phyloP scores from a whole-genome alignment of 2,113 vertebrate genomes.

The Pterocles orientalis region DNA sequence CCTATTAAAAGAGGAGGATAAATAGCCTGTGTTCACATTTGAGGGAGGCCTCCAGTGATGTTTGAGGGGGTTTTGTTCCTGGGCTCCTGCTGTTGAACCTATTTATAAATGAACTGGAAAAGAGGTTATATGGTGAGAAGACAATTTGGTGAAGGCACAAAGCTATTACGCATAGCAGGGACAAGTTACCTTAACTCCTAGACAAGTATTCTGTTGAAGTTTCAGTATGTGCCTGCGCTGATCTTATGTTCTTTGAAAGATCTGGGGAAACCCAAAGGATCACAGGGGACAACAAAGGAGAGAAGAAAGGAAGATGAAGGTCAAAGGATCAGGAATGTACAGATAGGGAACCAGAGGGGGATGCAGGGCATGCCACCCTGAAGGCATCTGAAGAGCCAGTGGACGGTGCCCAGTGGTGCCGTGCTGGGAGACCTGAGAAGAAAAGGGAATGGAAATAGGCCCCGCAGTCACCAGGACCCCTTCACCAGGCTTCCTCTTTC shows the following conservation, averaged over 20 bases:
- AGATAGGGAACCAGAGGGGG: neutral
- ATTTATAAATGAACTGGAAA: neutral
- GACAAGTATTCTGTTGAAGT: neutral
- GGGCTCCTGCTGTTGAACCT: neutral
- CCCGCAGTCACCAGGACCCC: rapidly evolving
- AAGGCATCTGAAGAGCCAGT: neutral
- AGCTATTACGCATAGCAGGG: neutral
- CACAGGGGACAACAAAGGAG: neutral
- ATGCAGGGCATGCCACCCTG: neutral
- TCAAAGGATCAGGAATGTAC: neutral
- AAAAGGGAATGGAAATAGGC: neutral
- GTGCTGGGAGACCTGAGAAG: neutral
- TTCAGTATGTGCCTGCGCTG: neutral
- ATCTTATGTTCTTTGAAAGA: neutral
- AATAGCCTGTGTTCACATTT: neutral
- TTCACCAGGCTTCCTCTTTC: conserved; percentile 34
- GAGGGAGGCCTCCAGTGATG: neutral
- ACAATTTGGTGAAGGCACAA: neutral
- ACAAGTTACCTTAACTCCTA: neutral
- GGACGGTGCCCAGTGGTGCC: neutral
- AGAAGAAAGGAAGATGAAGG: neutral
- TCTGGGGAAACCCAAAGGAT: neutral
- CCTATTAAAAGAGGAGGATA: neutral
- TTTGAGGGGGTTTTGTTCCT: neutral
- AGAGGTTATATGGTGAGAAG: neutral